Evolutionary conservation across 2,797 vertebrate species (phyloP).

Genomic region (Xenopus petersii): DNA sequence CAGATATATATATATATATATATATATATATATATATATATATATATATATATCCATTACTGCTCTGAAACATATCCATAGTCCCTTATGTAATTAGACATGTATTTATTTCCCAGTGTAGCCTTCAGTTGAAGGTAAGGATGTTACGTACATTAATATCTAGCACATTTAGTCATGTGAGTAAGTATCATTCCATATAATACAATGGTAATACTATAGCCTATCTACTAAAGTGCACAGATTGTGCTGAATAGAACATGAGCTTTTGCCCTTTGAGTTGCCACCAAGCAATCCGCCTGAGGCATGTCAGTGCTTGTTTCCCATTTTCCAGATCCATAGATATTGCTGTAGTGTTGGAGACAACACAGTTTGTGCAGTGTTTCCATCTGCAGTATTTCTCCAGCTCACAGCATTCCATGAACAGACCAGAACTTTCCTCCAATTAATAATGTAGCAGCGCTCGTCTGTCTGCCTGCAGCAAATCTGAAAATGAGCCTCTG

Average conservation of each 20-base stretch:
- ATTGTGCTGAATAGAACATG: not conserved
- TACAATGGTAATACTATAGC: not conserved
- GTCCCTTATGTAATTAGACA: too few relatives aligned
- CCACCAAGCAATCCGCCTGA: not conserved
- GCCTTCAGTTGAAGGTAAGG: not conserved
- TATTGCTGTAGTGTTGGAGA: not conserved
- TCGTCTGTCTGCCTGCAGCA: slow-evolving; percentile 15
- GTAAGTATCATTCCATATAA: not conserved
- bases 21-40: too few relatives aligned
- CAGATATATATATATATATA: too few relatives aligned
- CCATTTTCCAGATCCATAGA: not conserved
- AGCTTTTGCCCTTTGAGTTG: not conserved
- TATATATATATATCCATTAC: too few relatives aligned
- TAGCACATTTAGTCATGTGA: not conserved
- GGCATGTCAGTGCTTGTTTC: not conserved
- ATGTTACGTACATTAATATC: not conserved
- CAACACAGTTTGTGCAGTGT: slow-evolving; percentile 1
- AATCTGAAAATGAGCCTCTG: slow-evolving; percentile 12
- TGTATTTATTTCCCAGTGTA: not conserved
- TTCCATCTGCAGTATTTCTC: not conserved
- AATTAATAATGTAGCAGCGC: slow-evolving; percentile 33
- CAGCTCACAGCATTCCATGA: not conserved
- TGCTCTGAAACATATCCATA: too few relatives aligned
- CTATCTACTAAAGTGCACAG: slow-evolving; percentile 3
- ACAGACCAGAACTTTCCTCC: not conserved